Conservation (phyloP, 2,797 vertebrate species). For the Eulemur rubriventer region DNA sequence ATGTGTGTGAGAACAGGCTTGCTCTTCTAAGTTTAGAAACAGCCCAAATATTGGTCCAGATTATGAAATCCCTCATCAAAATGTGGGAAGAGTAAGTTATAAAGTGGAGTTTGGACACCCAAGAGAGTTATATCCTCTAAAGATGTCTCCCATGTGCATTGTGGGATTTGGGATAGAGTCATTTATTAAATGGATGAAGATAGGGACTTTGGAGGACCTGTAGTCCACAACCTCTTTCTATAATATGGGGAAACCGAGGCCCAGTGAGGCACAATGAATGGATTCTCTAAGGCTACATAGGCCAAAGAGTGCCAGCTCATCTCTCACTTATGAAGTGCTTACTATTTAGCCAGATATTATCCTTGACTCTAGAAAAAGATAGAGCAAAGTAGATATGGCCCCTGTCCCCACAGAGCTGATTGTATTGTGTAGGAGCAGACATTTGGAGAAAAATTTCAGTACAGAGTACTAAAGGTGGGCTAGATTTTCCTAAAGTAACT, state of each 20-base stretch:
- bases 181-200: neutral
- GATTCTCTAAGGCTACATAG: neutral
- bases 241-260: neutral
- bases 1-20: neutral
- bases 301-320: neutral
- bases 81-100: neutral
- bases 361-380: neutral
- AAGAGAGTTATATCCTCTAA: neutral
- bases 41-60: neutral
- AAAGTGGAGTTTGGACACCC: neutral
- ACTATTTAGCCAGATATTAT: neutral
- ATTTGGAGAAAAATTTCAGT: neutral
- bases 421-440: neutral
- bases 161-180: neutral
- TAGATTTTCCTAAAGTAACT: constrained; percentile 18
- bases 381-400: neutral
- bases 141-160: neutral
- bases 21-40: neutral
- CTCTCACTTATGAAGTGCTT: neutral
- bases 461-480: neutral
- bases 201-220: neutral
- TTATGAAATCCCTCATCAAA: neutral
- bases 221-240: neutral
- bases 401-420: neutral
- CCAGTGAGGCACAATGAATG: neutral